These are phyloP conservation scores for Neosilurus hyrtlii DNA, from an alignment of 2,797 vertebrate genomes.

Conservation along the genomic window DNA sequence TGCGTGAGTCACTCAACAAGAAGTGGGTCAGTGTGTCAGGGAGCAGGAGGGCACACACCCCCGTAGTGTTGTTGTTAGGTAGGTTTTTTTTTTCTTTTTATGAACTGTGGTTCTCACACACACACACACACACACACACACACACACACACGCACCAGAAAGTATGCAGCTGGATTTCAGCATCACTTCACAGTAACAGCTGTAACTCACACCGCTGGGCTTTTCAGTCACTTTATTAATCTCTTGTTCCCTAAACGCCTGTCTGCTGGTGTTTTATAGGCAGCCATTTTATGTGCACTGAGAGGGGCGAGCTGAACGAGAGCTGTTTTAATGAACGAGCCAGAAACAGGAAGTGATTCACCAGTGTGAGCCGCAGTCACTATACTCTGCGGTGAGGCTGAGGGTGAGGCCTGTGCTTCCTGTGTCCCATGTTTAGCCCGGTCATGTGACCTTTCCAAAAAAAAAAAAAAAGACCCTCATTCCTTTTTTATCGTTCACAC, in stretches of 20 bases:
- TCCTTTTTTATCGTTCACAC: constrained; percentile 21
- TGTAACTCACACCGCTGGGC: constrained; percentile 17
- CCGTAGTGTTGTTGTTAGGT: constrained; percentile 23
- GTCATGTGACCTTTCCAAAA: constrained; percentile 45
- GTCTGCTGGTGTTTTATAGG: constrained; percentile 46
- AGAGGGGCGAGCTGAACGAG: constrained; percentile 63
- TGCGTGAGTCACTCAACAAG: constrained; percentile 24
- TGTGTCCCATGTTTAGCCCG: constrained; percentile 43
- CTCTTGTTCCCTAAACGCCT: constrained; percentile 31
- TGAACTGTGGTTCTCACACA: background rate
- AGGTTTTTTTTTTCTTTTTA: constrained; percentile 13
- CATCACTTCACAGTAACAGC: background rate
- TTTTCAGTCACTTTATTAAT: constrained; percentile 32
- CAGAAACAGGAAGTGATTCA: constrained; percentile 78
- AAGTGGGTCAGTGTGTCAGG: constrained; percentile 59
- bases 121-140: too few relatives aligned
- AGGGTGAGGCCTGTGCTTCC: constrained; percentile 51
- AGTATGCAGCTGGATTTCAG: background rate
- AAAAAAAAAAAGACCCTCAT: background rate
- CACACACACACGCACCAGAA: too few relatives aligned
- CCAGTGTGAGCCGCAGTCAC: constrained; percentile 58
- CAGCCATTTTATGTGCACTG: constrained; percentile 67
- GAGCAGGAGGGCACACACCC: constrained; percentile 31
- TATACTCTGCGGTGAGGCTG: constrained; percentile 38
- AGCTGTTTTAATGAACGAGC: constrained; percentile 74